These are phyloP conservation scores for Otolemur crassicaudatus DNA, from an alignment of 2,797 vertebrate genomes.

Conservation along the genomic window DNA sequence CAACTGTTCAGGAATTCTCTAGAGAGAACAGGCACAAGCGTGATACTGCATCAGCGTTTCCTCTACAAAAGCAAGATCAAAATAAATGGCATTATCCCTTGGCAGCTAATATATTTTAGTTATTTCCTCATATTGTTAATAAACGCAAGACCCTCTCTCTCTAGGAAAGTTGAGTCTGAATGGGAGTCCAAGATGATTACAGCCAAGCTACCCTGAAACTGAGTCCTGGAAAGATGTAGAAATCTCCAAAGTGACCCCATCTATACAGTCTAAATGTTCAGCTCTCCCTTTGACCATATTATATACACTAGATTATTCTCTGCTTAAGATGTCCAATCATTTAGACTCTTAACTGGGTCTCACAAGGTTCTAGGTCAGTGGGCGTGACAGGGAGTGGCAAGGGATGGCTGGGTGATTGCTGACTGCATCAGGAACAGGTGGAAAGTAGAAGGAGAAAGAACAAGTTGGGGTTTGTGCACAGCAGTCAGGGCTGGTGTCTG, in stretches of 20 bases:
- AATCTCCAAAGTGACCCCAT: background rate
- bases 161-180: background rate
- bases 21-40: background rate
- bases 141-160: background rate
- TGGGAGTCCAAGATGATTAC: background rate
- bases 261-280: background rate
- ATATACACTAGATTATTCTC: background rate
- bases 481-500: background rate
- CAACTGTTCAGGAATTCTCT: background rate
- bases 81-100: background rate
- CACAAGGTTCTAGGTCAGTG: background rate
- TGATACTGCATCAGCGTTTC: background rate
- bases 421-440: background rate
- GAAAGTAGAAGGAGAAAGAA: background rate
- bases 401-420: background rate
- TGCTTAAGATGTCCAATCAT: background rate
- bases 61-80: background rate
- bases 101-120: background rate
- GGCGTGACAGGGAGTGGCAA: no score
- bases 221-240: background rate
- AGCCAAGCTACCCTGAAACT: background rate
- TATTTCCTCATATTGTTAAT: background rate
- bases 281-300: background rate
- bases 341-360: background rate
- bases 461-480: rapidly evolving